Evolutionary conservation across 2,113 vertebrate genomes (phyloP), one percentile per base, ranked within the genome.

Genomic region (Tragelaphus buxtoni): DNA sequence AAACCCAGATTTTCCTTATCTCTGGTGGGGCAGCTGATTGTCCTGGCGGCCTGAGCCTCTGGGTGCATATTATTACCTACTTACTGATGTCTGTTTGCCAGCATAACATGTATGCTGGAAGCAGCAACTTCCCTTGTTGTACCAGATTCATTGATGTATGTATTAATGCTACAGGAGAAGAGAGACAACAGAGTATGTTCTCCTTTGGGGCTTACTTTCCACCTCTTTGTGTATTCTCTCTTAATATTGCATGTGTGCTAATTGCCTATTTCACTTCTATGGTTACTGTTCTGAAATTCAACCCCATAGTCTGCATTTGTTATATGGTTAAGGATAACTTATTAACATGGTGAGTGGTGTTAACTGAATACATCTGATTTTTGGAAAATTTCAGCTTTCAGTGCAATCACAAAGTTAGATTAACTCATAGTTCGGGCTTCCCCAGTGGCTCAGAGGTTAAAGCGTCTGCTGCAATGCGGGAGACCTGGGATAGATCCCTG

Each of bases 271-370:
- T 95, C 20, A 94, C 32, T 74, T 72, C 55, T 20, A 85, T 89
- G 32, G 28, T 91, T 55, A 89, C 47, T 74, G 5, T 92, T 80
- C 12, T 97, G 92, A 72, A 28, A 72, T 97, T 97, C 30, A 79
- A 5, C 45, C 24, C 77, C 1, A 16, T 88, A 32, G 55, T 90
- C 61, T n/a, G 18, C 58, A 53, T 87, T 90, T 80, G 28, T 69
- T 94, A 90, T 35, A 58, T 61, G 35, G 6, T 92, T 85, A 74
- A 89, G 58, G 42, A 45, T 45, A 58, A 56, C 79, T 91, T 76
- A 83, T 9, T 80, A 53, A 76, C 45, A 24, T 82, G 45, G 51
- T 61, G 42, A 92, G 8, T 96, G 79, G 0, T 96, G 18, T 42
- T 91, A 69, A 83, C 76, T 88, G 72, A 65, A 35, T 76, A 63